A percentile compares a stretch with the other conserved stretches of the same genome.
phyloP scores from a whole-genome alignment of 1,140 invertebrate species.

The Solen grandis region DNA sequence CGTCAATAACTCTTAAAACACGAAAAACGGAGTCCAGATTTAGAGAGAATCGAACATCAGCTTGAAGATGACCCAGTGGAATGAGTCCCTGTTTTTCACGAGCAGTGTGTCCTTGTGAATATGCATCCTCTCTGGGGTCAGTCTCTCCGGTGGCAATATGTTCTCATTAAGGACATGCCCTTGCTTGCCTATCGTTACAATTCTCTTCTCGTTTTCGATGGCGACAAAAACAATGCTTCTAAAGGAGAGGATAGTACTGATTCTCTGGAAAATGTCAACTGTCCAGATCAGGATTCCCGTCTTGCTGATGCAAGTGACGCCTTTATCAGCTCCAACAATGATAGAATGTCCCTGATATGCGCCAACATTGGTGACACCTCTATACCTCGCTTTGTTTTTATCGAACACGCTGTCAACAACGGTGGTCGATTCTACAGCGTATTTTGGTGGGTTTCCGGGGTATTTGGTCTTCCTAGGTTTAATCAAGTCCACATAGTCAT shows the following conservation, averaged over 20 bases:
- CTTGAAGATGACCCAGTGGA: conserved; percentile 38
- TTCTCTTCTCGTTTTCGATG: conserved; percentile 33
- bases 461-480: conserved; percentile 27
- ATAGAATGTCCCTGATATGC: conserved; percentile 24
- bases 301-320: conserved; percentile 41
- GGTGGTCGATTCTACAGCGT: not conserved
- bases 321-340: conserved; percentile 20
- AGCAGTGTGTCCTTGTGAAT: conserved; percentile 3
- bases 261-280: not conserved
- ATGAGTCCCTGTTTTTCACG: conserved; percentile 27
- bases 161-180: conserved; percentile 49
- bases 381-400: conserved; percentile 17
- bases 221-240: conserved; percentile 14
- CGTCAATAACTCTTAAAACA: no score
- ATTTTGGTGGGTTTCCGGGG: conserved; percentile 39
- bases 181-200: conserved; percentile 38
- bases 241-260: conserved; percentile 11
- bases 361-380: conserved; percentile 21
- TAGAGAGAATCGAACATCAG: conserved; percentile 31
- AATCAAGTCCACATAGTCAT: conserved; percentile 27
- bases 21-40: no score
- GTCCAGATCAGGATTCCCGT: conserved; percentile 44
- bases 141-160: conserved; percentile 29
- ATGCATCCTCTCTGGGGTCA: conserved; percentile 28
- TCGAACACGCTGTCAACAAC: conserved; percentile 27